A percentile compares a stretch with the other conserved stretches of the same genome.
These are phyloP conservation scores for Caerostris darwini DNA, from an alignment of 1,140 invertebrate genomes.

Conservation along the genomic window DNA sequence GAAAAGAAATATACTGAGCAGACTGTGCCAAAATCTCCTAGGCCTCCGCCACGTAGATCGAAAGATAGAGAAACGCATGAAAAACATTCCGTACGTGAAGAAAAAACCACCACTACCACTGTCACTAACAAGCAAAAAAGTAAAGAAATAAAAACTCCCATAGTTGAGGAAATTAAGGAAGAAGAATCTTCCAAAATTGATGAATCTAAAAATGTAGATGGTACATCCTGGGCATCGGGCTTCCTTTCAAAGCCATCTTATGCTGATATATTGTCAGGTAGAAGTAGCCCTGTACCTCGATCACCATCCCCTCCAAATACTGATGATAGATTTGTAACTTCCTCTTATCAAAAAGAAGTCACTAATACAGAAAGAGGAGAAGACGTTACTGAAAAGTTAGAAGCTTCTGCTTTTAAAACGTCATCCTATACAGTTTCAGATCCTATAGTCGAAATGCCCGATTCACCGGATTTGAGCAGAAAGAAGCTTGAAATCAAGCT, in stretches of 20 bases:
- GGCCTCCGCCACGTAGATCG: neutral
- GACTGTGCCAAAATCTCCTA: neutral
- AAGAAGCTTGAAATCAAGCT: conserved; percentile 16
- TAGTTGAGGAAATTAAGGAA: neutral
- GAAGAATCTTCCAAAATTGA: conserved; percentile 18
- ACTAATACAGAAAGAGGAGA: conserved; percentile 48
- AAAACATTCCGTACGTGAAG: neutral
- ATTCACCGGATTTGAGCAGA: conserved; percentile 41
- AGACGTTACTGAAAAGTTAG: conserved; percentile 68
- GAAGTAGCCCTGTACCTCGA: conserved; percentile 62
- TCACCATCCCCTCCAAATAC: conserved; percentile 38
- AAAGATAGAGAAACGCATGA: neutral
- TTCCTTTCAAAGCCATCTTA: conserved; percentile 77
- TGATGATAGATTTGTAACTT: conserved; percentile 43
- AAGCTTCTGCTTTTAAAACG: conserved; percentile 67
- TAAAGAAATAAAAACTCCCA: neutral
- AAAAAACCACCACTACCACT: neutral
- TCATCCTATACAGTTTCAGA: conserved; percentile 45
- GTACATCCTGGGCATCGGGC: conserved; percentile 74
- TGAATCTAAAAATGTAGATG: conserved; percentile 2
- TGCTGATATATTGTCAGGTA: conserved; percentile 76
- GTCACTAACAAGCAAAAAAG: conserved; percentile 10
- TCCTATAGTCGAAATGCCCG: conserved; percentile 61
- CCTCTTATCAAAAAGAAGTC: conserved; percentile 76
- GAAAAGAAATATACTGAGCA: conserved; percentile 15